These are phyloP conservation scores for Thamnaconus septentrionalis DNA, from an alignment of 2,113 vertebrate genomes.

Conservation along the genomic window DNA sequence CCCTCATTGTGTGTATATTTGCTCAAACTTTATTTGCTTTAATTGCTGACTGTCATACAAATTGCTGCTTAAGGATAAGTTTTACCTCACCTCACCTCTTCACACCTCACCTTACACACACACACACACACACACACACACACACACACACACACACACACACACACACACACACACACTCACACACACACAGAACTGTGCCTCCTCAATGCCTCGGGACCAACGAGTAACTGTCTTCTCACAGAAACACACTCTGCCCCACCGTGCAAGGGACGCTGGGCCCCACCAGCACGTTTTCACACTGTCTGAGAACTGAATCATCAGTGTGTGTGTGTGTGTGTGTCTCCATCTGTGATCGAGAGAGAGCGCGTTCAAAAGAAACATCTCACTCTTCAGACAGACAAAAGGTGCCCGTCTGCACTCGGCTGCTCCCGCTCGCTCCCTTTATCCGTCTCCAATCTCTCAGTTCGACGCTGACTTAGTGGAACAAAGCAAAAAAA, in stretches of 20 bases:
- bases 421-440: constrained; percentile 22
- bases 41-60: constrained; percentile 27
- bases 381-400: constrained; percentile 41
- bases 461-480: constrained; percentile 56
- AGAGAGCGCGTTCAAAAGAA: constrained; percentile 32
- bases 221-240: no score
- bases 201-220: constrained; percentile 40
- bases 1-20: no score
- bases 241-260: constrained; percentile 8
- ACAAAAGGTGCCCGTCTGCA: constrained; percentile 53
- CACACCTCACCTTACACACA: constrained; percentile 2
- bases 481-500: constrained; percentile 53
- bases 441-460: constrained; percentile 24
- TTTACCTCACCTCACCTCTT: no score
- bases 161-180: neutral
- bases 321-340: constrained; percentile 1
- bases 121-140: constrained; percentile 15
- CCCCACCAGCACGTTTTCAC: constrained; percentile 51
- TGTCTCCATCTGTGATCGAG: constrained; percentile 10
- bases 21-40: no score
- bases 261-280: neutral
- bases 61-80: no score
- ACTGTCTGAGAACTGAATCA: constrained; percentile 61
- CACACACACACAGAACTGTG: neutral
- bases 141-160: constrained; percentile 1